These are phyloP conservation scores for Semotilus atromaculatus DNA, from an alignment of 2,797 vertebrate species.

Conservation along the genomic window DNA sequence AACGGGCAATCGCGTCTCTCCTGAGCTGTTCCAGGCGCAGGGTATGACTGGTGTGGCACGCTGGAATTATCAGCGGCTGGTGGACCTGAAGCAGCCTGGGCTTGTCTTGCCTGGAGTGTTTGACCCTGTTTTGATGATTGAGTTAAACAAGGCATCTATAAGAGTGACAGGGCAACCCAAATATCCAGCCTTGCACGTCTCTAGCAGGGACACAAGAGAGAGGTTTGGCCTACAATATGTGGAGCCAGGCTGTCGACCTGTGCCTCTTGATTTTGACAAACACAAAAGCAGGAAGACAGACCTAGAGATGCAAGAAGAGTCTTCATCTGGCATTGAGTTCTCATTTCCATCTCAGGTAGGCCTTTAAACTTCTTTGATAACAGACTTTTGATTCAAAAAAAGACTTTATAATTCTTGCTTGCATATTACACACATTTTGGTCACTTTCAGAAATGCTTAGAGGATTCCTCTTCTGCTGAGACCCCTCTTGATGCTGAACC, in stretches of 20 bases:
- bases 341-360: no score
- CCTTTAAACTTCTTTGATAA: no score
- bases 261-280: neutral
- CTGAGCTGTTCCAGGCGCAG: neutral
- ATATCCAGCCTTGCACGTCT: neutral
- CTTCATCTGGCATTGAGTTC: no score
- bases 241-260: neutral
- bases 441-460: neutral
- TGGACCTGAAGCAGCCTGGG: neutral
- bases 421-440: no score
- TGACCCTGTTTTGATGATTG: neutral
- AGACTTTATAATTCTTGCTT: no score
- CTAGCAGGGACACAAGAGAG: neutral
- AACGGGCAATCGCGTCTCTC: neutral
- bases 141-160: neutral
- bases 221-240: neutral
- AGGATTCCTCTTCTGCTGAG: neutral
- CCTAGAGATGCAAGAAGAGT: no score
- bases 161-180: neutral
- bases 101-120: neutral
- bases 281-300: no score
- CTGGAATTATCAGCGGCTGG: neutral
- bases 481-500: neutral
- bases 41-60: neutral
- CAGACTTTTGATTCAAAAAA: no score